Evolutionary conservation across 2,113 vertebrate genomes (phyloP), one percentile per base, ranked within the genome.

Genomic region (Anhinga anhinga): DNA sequence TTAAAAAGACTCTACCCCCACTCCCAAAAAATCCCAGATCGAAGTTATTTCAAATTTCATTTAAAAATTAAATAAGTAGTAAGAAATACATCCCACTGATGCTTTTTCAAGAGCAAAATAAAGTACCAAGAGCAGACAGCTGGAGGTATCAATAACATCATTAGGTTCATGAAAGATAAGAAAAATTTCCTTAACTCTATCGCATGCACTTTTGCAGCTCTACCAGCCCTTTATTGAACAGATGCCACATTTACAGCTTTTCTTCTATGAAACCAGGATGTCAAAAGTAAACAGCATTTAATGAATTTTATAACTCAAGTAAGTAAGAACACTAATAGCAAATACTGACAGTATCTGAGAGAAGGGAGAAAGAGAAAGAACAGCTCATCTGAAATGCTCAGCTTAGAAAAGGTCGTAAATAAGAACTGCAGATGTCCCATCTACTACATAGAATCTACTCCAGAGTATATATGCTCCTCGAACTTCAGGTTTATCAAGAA

Each of bases 21-120:
- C 13, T 5, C 23, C 5, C 13, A 17, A 72, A 93, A 63, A 65
- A 63, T 7, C 36, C 11, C 15, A 38, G 36, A 86, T 49, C 9
- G 15, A 77, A 73, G 32, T n/a, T 30, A 71, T 6, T 62, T 58
- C 10, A 18, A 56, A 50, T 42, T 58, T 70, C 5, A 55, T 45
- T 42, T 9, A n/a, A 58, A 53, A 44, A 5, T 7, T 20, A 0
- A 8, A 36, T 77, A 27, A 45, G 9, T 1, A 44, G 9, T 32
- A 44, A 67, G 22, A 82, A 78, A 82, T 67, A 30, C 23, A 65
- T 36, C 23, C 65, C 40, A 19, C 7, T 65, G 21, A 53, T 44
- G 45, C 5, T 42, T 86, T 88, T 52, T 49, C 17, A 77, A 32
- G 58, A 85, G 36, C n/a, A 29, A 79, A 90, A 85, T 44, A 23